Base-by-base conservation (phyloP, 2,113 vertebrate species). In the Phodopus roborovskii region DNA sequence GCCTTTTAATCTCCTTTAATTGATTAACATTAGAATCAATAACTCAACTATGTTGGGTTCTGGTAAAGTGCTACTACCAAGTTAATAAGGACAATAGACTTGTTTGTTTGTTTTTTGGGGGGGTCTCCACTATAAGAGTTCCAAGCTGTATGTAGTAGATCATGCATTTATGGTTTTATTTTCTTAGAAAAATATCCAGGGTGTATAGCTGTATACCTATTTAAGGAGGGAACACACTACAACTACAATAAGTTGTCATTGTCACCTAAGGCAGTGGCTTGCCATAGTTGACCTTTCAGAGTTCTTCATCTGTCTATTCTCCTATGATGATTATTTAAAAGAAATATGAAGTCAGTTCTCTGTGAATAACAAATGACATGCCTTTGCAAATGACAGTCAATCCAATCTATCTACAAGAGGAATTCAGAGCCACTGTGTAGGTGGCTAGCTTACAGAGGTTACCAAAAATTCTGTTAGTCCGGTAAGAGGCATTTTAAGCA, bases 1-100 rank as follows among this genome's bases (percentile, higher is more conserved):
- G 64, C 0, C 74, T 97, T 97, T 97, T 89, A 96, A 90, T 78
- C 71, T 96, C 86, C 88, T 87, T 97, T 71, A 94, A 93, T 97
- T 66, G 56, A 71, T 85, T 91, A 71, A 77, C 95, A 86, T 90
- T 88, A 91, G 94, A 94, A 93, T 93, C 74, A 95, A 86, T 16
- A 85, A 11, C 39, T 36, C 64, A 91, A 15, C 62, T 78, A 8
- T 77, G 6, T 17, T 86, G 17, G 28, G 39, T 95, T 93, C 77
- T 68, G 33, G 62, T 42, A 83, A 82, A 5, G 12, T 85, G 62
- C 64, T 95, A 62, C 28, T 68, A 81, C 82, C 91, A 96, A 97
- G 33, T 88, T 87, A 56, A 88, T 71, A 96, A 92, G 36, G 45
- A 91, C 95, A 85, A 58, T 2, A 70, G 60, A 26, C 92, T 93